These are phyloP conservation scores for Clarias laeviceps DNA, from an alignment of 2,797 vertebrate species.

Conservation along the genomic window DNA sequence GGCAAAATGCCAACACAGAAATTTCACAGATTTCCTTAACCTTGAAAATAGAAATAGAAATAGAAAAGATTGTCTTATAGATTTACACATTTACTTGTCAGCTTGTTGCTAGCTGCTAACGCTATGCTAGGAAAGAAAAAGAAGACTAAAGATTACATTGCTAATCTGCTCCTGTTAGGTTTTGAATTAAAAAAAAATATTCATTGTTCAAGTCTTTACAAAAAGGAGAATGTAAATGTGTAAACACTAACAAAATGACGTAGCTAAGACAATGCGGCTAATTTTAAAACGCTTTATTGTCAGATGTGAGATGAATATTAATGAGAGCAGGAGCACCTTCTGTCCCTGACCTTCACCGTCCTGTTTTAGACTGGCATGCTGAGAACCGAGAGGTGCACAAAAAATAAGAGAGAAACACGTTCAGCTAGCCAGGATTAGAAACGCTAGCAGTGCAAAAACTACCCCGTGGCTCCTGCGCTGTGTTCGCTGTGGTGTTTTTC, in stretches of 20 bases:
- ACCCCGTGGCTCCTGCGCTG: neutral
- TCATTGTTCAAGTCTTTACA: neutral
- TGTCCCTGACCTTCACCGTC: neutral
- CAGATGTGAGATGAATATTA: neutral
- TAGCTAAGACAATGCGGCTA: neutral
- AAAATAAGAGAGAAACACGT: neutral
- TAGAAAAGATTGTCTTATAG: neutral
- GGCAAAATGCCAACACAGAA: neutral
- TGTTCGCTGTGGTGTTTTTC: neutral
- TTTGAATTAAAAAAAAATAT: neutral
- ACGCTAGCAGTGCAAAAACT: neutral
- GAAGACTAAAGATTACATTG: neutral
- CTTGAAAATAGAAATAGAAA: neutral
- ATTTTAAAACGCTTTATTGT: neutral
- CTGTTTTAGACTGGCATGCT: neutral
- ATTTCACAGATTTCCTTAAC: neutral
- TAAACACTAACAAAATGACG: neutral
- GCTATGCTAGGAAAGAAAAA: neutral
- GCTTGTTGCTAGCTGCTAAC: neutral
- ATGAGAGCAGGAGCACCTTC: neutral
- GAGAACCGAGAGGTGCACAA: neutral
- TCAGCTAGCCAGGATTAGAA: constrained; percentile 1
- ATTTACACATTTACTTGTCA: neutral
- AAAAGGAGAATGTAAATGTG: neutral
- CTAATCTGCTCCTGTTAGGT: neutral